Base-by-base conservation (phyloP, 1,140 invertebrate genomes). In the Camponotus floridanus region DNA sequence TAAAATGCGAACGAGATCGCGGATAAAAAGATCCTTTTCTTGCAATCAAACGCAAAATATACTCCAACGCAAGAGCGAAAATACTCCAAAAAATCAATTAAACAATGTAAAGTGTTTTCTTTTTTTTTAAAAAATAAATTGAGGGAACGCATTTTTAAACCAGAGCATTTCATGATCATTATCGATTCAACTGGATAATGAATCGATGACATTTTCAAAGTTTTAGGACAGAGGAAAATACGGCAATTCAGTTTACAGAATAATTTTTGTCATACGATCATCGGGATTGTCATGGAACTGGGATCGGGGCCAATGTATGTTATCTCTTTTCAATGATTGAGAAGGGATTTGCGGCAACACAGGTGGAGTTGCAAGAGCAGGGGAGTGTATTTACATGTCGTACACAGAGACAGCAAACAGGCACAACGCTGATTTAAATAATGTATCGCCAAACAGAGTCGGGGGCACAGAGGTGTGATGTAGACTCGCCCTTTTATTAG, bases 371-470 rank as follows among this genome's bases (percentile, higher is more conserved):
- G 48, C 87, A 80, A 45, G 76, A 31, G 70, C 76, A 62, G 83
- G 59, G 68, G 26, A 70, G 83, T 89, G 80, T 92, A 92, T 92
- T 92, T 92, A 88, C 91, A 87, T 88, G 85, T 78, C 79, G 81
- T 88, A 88, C 89, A 91, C 86, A 92, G 88, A 87, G 86, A 91
- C 80, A 71, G 74, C 81, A 90, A 92, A 92, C 90, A 92, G 87
- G 59, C 90, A 68, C 80, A 71, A 85, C 87, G 90, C 89, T 92
- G 90, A 92, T 92, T 92, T 91, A 92, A 92, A 92, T 92, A 92
- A 92, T 92, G 91, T 92, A 91, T 91, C 70, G 87, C 61, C 88
- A 92, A 92, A 92, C 86, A 92, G 64, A 65, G 79, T 67, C 67
- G 33, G 61, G 8, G 31, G 8, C n/a, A 18, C 61, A 65, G 79